phyloP scores from a whole-genome alignment of 2,113 vertebrate species.

The Macquaria australasica region DNA sequence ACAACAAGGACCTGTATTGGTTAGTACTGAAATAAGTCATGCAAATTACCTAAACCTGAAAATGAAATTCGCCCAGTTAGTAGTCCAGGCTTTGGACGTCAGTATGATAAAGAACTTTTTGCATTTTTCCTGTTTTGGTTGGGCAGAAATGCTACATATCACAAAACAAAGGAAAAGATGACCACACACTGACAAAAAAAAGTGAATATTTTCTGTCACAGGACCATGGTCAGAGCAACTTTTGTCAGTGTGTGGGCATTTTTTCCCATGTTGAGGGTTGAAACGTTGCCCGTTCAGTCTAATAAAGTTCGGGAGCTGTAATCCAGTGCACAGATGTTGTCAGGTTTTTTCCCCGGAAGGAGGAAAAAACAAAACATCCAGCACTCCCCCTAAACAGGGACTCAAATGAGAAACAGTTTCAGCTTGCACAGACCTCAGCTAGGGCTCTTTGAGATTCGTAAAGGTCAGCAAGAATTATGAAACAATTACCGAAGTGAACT shows the following conservation, averaged over 20 bases:
- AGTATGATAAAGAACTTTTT: not conserved
- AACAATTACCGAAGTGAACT: conserved; percentile 93
- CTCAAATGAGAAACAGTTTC: not conserved
- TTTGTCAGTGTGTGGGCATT: not conserved
- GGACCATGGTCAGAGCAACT: not conserved
- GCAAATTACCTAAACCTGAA: too few species aligned
- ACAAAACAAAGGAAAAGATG: too few species aligned
- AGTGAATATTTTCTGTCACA: too few species aligned
- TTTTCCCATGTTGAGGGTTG: not conserved
- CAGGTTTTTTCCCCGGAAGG: not conserved
- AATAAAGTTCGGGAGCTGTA: too few species aligned
- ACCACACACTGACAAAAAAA: too few species aligned
- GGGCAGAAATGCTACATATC: not conserved
- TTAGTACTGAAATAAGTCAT: too few species aligned
- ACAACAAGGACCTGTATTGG: too few species aligned
- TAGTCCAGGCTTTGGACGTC: not conserved
- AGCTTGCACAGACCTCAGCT: not conserved
- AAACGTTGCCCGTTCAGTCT: not conserved
- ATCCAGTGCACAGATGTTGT: not conserved
- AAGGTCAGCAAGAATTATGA: not conserved
- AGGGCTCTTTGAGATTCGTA: too few species aligned
- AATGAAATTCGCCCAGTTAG: too few species aligned
- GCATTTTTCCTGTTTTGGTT: not conserved
- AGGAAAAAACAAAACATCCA: not conserved
- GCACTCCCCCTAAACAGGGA: too few species aligned